Percentiles rank a stretch among this genome's conserved stretches.
Evolutionary conservation across 2,113 vertebrate genomes (phyloP).

Genomic region (Anser cygnoides): DNA sequence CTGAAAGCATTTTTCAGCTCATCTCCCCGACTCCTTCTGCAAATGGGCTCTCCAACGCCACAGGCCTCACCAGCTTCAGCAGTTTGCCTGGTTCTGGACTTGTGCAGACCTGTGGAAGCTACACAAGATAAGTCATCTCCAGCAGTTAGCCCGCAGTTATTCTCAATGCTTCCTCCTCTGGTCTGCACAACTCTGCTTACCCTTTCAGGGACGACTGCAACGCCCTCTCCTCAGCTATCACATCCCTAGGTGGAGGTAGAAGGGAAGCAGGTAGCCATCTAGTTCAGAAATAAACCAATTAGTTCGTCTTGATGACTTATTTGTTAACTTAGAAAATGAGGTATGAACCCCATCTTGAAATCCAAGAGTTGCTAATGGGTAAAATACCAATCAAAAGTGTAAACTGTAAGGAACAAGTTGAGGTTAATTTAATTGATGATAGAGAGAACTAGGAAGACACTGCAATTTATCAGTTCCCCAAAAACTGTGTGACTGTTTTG

Average conservation of each 20-base stretch:
- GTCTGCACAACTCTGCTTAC: fast-evolving
- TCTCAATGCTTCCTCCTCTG: background rate
- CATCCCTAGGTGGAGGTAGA: background rate
- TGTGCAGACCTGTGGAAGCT: background rate
- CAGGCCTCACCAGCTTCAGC: background rate
- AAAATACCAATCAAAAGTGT: background rate
- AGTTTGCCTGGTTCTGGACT: background rate
- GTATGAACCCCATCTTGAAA: background rate
- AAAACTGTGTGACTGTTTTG: background rate
- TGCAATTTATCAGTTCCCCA: background rate
- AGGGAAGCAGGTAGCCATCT: background rate
- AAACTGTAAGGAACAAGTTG: background rate
- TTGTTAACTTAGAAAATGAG: background rate
- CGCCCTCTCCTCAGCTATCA: background rate
- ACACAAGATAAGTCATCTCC: background rate
- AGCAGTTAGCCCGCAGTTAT: background rate
- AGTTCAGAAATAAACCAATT: background rate
- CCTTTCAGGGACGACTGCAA: background rate
- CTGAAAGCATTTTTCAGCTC: background rate
- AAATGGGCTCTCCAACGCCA: background rate
- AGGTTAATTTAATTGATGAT: background rate
- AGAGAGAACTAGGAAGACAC: background rate
- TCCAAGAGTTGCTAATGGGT: background rate
- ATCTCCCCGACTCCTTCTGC: background rate
- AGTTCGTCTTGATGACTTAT: background rate